A percentile compares a stretch with the other conserved stretches of the same genome.
Evolutionary conservation across 2,797 vertebrate genomes (phyloP).

Genomic region (Gymnopithys bicolor): DNA sequence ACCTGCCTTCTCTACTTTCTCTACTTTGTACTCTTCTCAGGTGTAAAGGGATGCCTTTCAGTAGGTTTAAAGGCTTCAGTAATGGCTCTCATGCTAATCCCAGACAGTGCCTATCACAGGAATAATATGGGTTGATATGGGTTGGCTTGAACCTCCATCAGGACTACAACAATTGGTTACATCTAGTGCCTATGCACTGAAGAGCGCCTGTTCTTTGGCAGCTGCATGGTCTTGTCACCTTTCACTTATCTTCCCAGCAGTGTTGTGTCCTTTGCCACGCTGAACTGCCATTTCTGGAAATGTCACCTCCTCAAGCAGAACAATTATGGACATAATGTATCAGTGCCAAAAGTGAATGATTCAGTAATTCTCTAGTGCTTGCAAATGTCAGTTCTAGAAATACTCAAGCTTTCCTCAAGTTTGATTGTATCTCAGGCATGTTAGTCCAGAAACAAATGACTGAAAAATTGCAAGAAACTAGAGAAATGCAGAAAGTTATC

Average conservation of each 20-base stretch:
- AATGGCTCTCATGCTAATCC: background rate
- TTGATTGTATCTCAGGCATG: background rate
- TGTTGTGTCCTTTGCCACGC: constrained; percentile 10
- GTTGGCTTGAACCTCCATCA: background rate
- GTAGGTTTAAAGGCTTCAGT: background rate
- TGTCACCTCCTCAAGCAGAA: constrained; percentile 47
- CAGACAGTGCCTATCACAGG: background rate
- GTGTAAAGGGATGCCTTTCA: background rate
- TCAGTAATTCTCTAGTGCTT: constrained; percentile 51
- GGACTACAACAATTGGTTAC: background rate
- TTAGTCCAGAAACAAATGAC: background rate
- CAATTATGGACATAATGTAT: constrained; percentile 18
- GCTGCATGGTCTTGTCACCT: constrained; percentile 29
- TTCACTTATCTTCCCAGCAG: constrained; percentile 24
- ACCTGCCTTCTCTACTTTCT: background rate
- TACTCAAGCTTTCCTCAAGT: background rate
- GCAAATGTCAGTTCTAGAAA: constrained; percentile 67
- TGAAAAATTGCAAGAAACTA: background rate
- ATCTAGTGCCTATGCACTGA: accelerated
- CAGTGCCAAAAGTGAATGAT: constrained; percentile 53
- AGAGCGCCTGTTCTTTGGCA: background rate
- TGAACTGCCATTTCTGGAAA: constrained; percentile 58
- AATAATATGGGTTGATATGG: background rate
- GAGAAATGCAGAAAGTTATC: background rate
- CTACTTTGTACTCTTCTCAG: background rate